Base-by-base conservation (phyloP, 2,113 vertebrate species). In the Lagopus muta region DNA sequence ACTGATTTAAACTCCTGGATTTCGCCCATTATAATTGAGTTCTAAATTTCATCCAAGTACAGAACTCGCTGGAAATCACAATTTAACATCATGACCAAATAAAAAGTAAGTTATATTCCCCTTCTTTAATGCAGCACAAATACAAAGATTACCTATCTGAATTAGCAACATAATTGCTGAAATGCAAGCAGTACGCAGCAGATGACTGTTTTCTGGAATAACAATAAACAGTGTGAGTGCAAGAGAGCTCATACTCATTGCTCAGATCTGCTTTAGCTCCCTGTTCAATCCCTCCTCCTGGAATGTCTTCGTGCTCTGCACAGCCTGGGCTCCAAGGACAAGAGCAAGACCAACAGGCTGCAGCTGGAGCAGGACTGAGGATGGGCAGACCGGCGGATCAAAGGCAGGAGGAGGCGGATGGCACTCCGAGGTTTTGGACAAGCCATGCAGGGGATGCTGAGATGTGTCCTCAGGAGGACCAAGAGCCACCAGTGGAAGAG, bases 111-210 rank as follows among this genome's bases (percentile, higher is more conserved):
- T 13, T 64, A 12, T 20, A 15, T 18, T 77, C 43, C 4, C 36
- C 28, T 11, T n/a, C 34, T 42, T n/a, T 40, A 10, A 57, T 1
- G 1, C 3, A 13, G 25, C 16, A 27, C 52, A 4, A 71, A 19
- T 27, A 50, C 10, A 38, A 40, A 17, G 22, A 25, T 47, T 2
- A 8, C 17, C 48, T 16, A 13, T n/a, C 42, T 4, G 34, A 60
- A 50, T 38, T 40, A 40, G 36, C 36, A 36, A n/a, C 27, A 0
- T 6, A 13, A 20, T 5, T 61, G 83, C 14, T 38, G 18, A 62
- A 64, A 36, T 2, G 8, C 34, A 40, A 70, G 47, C 0, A 9
- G 22, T 7, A 5, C 16, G 1, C 13, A 14, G 7, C 34, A 28
- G 45, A 16, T 6, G 13, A 1, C 45, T 8, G 3, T 24, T 32